phyloP scores from a whole-genome alignment of 2,888 invertebrate genomes.

The Sarcophaga rosellei region DNA sequence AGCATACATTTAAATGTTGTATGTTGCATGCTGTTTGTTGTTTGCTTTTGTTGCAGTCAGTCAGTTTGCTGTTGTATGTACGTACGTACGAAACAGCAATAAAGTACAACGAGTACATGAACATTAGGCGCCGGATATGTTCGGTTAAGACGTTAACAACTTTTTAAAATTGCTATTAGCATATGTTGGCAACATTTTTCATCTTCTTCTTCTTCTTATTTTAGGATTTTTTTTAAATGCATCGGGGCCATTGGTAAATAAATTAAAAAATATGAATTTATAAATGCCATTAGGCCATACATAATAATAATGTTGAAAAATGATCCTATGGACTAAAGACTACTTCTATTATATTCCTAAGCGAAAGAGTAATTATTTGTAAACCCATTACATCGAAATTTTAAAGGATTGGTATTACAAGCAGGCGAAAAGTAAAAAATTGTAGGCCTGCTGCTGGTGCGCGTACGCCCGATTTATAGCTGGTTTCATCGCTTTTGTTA shows the following conservation, averaged over 20 bases:
- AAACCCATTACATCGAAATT: no score
- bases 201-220: no score
- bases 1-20: constrained; percentile 36
- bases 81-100: constrained; percentile 62
- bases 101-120: constrained; percentile 62
- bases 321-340: no score
- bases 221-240: no score
- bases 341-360: no score
- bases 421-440: no score
- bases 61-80: constrained; percentile 39
- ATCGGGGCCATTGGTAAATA: neutral
- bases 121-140: constrained; percentile 78
- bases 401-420: no score
- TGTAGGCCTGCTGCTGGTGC: no score
- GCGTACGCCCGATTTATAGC: no score
- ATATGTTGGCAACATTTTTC: constrained; percentile 53
- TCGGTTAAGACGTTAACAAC: constrained; percentile 70
- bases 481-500: no score
- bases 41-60: constrained; percentile 68
- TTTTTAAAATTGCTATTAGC: constrained; percentile 69
- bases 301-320: no score
- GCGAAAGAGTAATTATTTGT: no score
- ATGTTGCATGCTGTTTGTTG: constrained; percentile 54
- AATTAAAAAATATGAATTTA: constrained; percentile 49
- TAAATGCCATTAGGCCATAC: neutral